phyloP scores from a whole-genome alignment of 2,888 invertebrate genomes.

The Acanthosepion pharaonis region DNA sequence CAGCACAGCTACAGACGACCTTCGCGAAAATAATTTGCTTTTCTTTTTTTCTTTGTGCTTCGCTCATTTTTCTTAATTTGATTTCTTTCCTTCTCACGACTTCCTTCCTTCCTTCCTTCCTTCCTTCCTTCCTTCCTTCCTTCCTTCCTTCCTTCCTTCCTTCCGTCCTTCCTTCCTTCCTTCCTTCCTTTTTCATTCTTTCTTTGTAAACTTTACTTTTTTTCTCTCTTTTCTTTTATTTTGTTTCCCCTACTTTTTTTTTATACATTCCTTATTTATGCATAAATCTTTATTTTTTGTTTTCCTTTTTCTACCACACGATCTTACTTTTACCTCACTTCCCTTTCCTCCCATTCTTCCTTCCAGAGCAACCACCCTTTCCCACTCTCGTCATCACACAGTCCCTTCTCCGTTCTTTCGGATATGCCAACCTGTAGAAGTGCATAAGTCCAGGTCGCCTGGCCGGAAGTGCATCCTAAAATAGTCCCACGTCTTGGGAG shows the following conservation, averaged over 20 bases:
- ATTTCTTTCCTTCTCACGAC: neutral
- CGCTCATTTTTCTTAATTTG: neutral
- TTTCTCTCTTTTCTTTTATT: neutral
- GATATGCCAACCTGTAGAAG: slow-evolving; percentile 12
- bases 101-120: neutral
- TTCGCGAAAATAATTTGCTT: too few relatives aligned
- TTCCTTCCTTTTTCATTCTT: too few relatives aligned
- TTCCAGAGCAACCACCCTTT: neutral
- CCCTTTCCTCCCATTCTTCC: neutral
- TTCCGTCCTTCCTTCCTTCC: neutral
- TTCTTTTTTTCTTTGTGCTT: neutral
- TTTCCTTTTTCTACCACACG: neutral
- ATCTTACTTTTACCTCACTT: neutral
- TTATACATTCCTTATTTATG: neutral
- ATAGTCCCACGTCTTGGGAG: neutral
- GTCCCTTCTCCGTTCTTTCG: neutral
- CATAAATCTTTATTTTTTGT: too few relatives aligned
- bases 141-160: neutral
- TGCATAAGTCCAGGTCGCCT: neutral
- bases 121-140: neutral
- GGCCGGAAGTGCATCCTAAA: slow-evolving; percentile 33
- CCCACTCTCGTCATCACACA: too few relatives aligned
- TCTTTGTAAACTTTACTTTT: neutral
- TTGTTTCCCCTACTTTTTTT: neutral
- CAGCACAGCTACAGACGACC: neutral